Evolutionary conservation across 2,888 invertebrate genomes (phyloP), one percentile per base, ranked within the genome.

Genomic region (Eupithecia vulgata): DNA sequence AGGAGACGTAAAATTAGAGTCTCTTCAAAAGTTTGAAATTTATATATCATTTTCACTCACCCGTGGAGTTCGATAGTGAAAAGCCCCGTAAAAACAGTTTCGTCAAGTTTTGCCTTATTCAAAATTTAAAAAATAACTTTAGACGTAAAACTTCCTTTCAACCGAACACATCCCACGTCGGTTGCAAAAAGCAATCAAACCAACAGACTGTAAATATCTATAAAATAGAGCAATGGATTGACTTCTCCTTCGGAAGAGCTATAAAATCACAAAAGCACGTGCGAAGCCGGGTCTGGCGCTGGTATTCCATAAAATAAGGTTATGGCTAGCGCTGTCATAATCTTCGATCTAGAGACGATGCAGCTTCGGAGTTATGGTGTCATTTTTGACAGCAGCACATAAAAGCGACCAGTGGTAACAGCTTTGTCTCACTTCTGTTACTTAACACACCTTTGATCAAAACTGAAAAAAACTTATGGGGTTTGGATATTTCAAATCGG

Each of bases 291-390:
- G 52, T 48, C 69, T 70, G 69, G 21, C 0, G 48, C 52, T 73
- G 70, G 73, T 70, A 48, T 48, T 67, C 70, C 37, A 73, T 73
- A 73, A 73, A 73, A 70, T 67, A 70, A 70, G 34, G 73, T 70
- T 73, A 73, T 62, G 12, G 61, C n/a, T 45, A 21, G 17, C 25
- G 69, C 52, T 17, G 45, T 70, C 25, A 25, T 57, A 57, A 52
- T 57, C 66, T 59, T 48, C 25, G 42, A 17, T 68, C 48, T 37
- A 65, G n/a, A n/a, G 59, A 42, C 21, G 52, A 52, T 52, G 52
- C 21, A 52, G 52, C 52, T 21, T 21, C 52, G 35, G 48, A 37
- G 52, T 25, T 73, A 59, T 61, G 25, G 37, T 21, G 61, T 17
- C 15, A 6, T 12, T 15, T 70, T 25, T 48, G 59, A 72, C 59